Evolutionary conservation across 2,888 invertebrate species (phyloP), one percentile per base, ranked within the genome.

Genomic region (Steinernema scapterisci): DNA sequence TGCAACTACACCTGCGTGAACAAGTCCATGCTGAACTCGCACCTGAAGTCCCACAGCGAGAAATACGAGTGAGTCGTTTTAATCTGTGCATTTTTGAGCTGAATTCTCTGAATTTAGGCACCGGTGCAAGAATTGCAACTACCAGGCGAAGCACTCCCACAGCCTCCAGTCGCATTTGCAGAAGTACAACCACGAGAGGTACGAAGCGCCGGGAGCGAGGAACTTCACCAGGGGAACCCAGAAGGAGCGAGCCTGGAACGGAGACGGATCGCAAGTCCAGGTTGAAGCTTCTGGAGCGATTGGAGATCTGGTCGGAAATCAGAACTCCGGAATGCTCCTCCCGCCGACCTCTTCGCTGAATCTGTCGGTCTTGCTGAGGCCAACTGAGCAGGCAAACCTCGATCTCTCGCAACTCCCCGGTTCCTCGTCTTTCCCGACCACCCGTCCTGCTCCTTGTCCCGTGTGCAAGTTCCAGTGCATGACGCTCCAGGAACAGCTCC

Each of bases 71-170:
- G n/a, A n/a, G n/a, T n/a, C n/a, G n/a, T n/a, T n/a, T n/a, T n/a
- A n/a, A n/a, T n/a, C n/a, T n/a, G n/a, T n/a, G n/a, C n/a, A n/a
- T n/a, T n/a, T n/a, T n/a, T n/a, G n/a, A n/a, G n/a, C n/a, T n/a
- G n/a, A n/a, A n/a, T n/a, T n/a, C n/a, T n/a, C n/a, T n/a, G n/a
- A n/a, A n/a, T n/a, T n/a, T n/a, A n/a, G n/a, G n/a, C 23, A 94
- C 88, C 91, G 94, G 44, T 97, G 97, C 88, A 90, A 92, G 0
- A 93, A 95, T 87, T 97, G 97, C 88, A 92, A 92, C 74, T 97
- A 97, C 88, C 95, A 93, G 2, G 95, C 96, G 23, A 97, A 97
- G 88, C 97, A 97, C 88, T 95, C 95, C 85, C 97, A 97, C 89
- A 95, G 95, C n/a, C 90, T 99, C 63, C 97, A 97, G 89, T 90